Base-by-base conservation (phyloP, 1,140 invertebrate genomes). In the Lasioglossum albipes region DNA sequence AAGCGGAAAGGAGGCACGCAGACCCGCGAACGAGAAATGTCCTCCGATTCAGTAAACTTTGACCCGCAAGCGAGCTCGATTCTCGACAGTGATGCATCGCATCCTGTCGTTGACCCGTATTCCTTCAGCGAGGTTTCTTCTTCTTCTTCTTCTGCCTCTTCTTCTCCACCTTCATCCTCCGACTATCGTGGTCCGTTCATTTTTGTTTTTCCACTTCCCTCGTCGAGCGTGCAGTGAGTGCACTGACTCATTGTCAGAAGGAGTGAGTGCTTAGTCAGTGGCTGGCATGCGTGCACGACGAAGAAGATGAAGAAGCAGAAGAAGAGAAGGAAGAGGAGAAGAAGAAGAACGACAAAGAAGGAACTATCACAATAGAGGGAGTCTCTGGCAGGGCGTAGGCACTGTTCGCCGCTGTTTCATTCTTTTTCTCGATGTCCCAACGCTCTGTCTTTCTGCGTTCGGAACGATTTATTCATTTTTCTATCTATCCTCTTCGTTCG, bases 231-330 rank as follows among this genome's bases (percentile, higher is more conserved):
- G 73, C 82, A 61, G 81, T 61, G 82, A 87, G 85, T 87, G 86
- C 86, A 87, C 86, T 88, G 86, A 88, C 86, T 88, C 83, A 87
- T 87, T 87, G 86, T 85, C 86, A 87, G 82, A 81, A 87, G 78
- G 79, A 88, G 71, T 61, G 78, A 81, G 78, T 74, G 72, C 80
- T 84, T 84, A 83, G 85, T 88, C 84, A 82, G 83, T 90, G 82
- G 87, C 82, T 88, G 85, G 83, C 75, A 79, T 82, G 65, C 87
- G 85, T 81, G 86, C 86, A 84, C 85, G 84, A 86, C 89, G 84
- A 85, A 82, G 71, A 84, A 84, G 79, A 45, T 49, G 61, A 76
- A 72, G 82, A 81, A 84, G 45, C 81, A 87, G 87, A 64, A 49
- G 52, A 16, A 7, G 59, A 22, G 2, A 36, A 20, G 22, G 54